phyloP scores from a whole-genome alignment of 2,888 invertebrate species.

The Pseudococcus viburni region DNA sequence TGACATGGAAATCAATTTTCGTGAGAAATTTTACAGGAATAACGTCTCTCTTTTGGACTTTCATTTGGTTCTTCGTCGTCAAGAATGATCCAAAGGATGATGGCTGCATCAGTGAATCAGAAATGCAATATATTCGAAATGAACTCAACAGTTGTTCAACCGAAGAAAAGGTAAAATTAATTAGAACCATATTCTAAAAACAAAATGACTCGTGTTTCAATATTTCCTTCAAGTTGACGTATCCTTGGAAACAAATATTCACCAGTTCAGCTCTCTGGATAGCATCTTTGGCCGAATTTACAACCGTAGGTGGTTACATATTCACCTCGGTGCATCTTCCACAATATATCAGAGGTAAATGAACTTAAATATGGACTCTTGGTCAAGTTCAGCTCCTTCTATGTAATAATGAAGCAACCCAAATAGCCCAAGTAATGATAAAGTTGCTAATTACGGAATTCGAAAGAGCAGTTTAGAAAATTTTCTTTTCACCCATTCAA shows the following conservation, averaged over 20 bases:
- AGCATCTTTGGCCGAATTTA: neutral
- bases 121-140: neutral
- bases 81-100: slow-evolving; percentile 27
- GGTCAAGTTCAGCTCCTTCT: too few relatives aligned
- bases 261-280: neutral
- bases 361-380: too few relatives aligned
- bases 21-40: neutral
- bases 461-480: too few relatives aligned
- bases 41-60: neutral
- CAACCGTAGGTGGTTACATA: neutral
- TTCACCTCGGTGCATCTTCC: neutral
- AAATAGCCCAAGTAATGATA: too few relatives aligned
- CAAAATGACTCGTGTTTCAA: neutral
- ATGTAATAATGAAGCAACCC: too few relatives aligned
- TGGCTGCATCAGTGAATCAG: neutral
- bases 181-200: neutral
- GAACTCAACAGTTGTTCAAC: neutral
- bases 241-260: slow-evolving; percentile 60
- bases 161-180: neutral
- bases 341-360: slow-evolving; percentile 18
- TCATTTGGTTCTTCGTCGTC: neutral
- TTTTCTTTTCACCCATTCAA: too few relatives aligned
- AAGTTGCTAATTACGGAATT: too few relatives aligned
- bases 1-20: neutral
- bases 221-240: slow-evolving; percentile 12